Conservation (phyloP, 2,113 vertebrate species). For the Elaphurus davidianus region DNA sequence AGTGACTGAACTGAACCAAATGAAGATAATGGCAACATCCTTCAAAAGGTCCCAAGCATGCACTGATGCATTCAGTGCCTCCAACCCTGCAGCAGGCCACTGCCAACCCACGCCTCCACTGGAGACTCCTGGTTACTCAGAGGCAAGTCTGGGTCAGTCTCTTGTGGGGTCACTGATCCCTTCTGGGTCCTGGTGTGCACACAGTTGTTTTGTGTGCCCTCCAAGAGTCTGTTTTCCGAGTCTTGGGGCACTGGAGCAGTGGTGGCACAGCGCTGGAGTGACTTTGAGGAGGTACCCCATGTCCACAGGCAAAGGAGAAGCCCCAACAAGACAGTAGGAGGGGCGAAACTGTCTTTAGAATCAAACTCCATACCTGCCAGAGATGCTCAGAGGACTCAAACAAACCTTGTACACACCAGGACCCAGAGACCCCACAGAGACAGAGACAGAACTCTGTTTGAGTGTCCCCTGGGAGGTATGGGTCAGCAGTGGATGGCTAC, state of each 20-base stretch:
- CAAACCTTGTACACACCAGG: background rate
- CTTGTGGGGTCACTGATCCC: background rate
- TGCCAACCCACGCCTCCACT: background rate
- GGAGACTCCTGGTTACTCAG: background rate
- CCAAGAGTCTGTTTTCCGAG: background rate
- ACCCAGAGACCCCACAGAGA: background rate
- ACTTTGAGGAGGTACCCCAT: background rate
- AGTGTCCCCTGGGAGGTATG: background rate
- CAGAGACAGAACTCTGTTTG: background rate
- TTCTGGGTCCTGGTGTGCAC: background rate
- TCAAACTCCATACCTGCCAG: background rate
- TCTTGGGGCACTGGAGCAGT: background rate
- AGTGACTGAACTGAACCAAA: background rate
- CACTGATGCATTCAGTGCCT: background rate
- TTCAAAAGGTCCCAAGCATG: background rate
- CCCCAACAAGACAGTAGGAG: background rate
- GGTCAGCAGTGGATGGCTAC: background rate
- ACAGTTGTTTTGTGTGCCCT: background rate
- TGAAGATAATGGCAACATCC: background rate
- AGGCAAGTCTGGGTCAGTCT: background rate
- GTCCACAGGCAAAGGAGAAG: background rate
- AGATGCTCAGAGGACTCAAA: background rate
- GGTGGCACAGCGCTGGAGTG: accelerated
- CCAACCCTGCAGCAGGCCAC: background rate
- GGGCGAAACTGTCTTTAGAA: background rate